These are phyloP conservation scores for Cataglyphis cursor DNA, from an alignment of 2,888 invertebrate species.

Conservation along the genomic window DNA sequence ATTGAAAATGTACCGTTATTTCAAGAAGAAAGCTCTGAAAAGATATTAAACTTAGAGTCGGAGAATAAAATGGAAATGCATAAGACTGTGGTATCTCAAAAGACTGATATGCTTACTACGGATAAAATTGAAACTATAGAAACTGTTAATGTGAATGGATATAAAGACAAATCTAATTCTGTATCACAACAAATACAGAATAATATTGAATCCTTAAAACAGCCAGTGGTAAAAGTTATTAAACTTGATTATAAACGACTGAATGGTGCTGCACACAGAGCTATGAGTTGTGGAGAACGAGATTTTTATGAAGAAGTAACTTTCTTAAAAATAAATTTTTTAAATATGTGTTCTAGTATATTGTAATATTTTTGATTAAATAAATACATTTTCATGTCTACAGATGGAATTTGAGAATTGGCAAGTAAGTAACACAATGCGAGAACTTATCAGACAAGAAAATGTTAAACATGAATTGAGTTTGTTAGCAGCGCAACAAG, in stretches of 20 bases:
- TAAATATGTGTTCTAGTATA: not conserved
- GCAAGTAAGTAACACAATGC: slow-evolving; percentile 82
- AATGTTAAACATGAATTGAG: slow-evolving; percentile 83
- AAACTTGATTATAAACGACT: slow-evolving; percentile 78
- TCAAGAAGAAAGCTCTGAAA: slow-evolving; percentile 50
- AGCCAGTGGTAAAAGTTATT: slow-evolving; percentile 53
- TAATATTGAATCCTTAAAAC: slow-evolving; percentile 42
- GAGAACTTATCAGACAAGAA: slow-evolving; percentile 82
- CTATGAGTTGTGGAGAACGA: slow-evolving; percentile 83
- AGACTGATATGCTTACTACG: slow-evolving; percentile 19
- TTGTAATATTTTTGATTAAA: not conserved
- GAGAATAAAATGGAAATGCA: slow-evolving; percentile 42
- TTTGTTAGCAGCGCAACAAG: slow-evolving; percentile 82
- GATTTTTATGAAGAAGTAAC: slow-evolving; percentile 83
- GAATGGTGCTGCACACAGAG: slow-evolving; percentile 83
- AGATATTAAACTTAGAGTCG: slow-evolving; percentile 48
- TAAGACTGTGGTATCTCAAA: not conserved
- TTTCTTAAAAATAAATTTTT: slow-evolving; percentile 26
- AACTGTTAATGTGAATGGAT: slow-evolving; percentile 9
- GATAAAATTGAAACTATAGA: not conserved
- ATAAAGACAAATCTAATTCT: slow-evolving; percentile 35
- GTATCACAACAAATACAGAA: slow-evolving; percentile 48
- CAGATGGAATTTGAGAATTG: slow-evolving; percentile 84
- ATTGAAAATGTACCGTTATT: slow-evolving; percentile 49
- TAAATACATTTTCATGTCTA: slow-evolving; percentile 15